Evolutionary conservation across 2,888 invertebrate species (phyloP).

Genomic region (Drosophila trichaetosa): DNA sequence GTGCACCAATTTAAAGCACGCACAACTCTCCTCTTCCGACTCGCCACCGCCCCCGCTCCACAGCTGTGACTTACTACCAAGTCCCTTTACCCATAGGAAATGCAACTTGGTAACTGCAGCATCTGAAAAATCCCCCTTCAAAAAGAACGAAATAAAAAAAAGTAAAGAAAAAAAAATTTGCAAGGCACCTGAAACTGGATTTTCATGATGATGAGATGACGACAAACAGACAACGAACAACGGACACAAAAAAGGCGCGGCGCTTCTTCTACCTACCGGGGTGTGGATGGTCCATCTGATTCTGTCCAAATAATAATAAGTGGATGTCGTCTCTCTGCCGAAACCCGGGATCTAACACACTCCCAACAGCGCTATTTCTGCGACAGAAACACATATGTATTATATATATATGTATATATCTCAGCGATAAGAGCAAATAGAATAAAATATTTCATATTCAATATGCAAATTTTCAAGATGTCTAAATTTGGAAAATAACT

Average conservation of each 20-base stretch:
- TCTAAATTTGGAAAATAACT: not conserved
- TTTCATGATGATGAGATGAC: not conserved
- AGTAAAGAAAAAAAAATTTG: not conserved
- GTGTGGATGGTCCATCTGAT: not conserved
- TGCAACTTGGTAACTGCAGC: constrained; percentile 6
- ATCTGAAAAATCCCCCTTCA: constrained; percentile 7
- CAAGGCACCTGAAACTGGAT: constrained; percentile 7
- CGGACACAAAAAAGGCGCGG: not conserved
- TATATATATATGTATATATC: not conserved
- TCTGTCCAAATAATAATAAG: not conserved
- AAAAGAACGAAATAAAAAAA: not conserved
- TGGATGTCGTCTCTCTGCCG: constrained; percentile 85
- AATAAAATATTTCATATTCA: not conserved
- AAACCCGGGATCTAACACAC: constrained; percentile 92
- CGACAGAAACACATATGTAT: not conserved
- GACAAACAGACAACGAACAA: not conserved
- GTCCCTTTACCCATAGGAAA: not conserved
- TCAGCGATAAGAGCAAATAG: not conserved
- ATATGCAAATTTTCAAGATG: not conserved
- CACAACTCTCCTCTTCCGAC: constrained; percentile 6
- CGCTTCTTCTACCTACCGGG: not conserved
- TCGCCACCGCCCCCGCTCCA: not conserved
- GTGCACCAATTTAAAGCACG: constrained; percentile 10
- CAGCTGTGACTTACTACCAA: not conserved
- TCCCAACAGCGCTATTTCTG: constrained; percentile 88